phyloP scores from a whole-genome alignment of 2,888 invertebrate species.

The Odontocerum albicorne region DNA sequence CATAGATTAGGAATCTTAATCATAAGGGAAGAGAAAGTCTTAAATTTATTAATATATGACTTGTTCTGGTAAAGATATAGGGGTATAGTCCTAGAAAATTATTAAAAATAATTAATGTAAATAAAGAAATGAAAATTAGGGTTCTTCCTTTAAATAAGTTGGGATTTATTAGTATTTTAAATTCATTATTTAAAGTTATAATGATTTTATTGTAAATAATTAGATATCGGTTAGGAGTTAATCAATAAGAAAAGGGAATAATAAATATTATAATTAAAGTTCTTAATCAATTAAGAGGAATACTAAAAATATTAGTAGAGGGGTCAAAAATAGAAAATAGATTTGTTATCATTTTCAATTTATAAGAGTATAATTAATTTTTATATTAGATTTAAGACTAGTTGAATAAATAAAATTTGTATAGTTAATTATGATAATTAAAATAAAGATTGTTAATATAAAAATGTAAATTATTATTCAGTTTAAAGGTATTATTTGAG shows the following conservation, averaged over 20 bases:
- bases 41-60: conserved; percentile 63
- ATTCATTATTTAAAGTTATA: conserved; percentile 56
- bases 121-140: conserved; percentile 60
- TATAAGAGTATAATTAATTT: conserved; percentile 40
- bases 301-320: conserved; percentile 52
- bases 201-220: conserved; percentile 55
- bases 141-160: conserved; percentile 53
- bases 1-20: conserved; percentile 65
- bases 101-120: conserved; percentile 63
- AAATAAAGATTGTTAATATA: conserved; percentile 48
- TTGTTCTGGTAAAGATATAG: conserved; percentile 70
- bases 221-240: conserved; percentile 56
- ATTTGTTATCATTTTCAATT: conserved; percentile 68
- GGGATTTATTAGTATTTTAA: conserved; percentile 57
- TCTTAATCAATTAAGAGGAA: conserved; percentile 64
- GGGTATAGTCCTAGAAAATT: conserved; percentile 71
- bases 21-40: conserved; percentile 64
- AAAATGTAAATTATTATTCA: conserved; percentile 50
- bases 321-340: conserved; percentile 71
- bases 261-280: conserved; percentile 54
- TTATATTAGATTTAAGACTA: conserved; percentile 41
- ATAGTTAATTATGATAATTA: conserved; percentile 59
- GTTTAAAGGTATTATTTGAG: conserved; percentile 67
- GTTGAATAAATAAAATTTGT: conserved; percentile 45
- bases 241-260: conserved; percentile 57